A percentile compares a stretch with the other conserved stretches of the same genome.
Conservation (phyloP, 2,113 vertebrate species). For the Daboia siamensis region DNA sequence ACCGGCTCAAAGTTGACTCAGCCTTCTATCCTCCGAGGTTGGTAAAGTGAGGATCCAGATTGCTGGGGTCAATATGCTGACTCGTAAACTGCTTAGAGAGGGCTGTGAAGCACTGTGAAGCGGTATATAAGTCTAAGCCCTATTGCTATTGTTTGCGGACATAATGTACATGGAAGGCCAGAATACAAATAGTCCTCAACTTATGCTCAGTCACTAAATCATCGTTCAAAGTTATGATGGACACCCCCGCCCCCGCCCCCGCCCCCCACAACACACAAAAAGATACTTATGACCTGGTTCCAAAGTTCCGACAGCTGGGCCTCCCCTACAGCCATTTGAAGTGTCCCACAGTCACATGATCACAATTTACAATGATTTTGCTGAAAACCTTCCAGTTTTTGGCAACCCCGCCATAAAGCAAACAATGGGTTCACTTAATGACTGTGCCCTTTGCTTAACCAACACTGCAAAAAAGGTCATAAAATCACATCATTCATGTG, state of each 20-base stretch:
- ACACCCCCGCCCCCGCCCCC: too few relatives aligned
- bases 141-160: neutral
- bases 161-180: neutral
- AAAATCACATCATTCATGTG: neutral
- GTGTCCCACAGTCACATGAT: neutral
- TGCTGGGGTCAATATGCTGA: too few relatives aligned
- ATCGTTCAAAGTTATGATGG: neutral
- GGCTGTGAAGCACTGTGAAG: too few relatives aligned
- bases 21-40: too few relatives aligned
- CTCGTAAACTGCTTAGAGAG: too few relatives aligned
- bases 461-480: neutral
- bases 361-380: neutral
- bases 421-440: neutral
- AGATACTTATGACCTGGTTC: neutral
- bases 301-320: neutral
- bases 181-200: neutral
- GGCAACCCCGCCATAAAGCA: neutral
- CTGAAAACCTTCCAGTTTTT: neutral
- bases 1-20: too few relatives aligned
- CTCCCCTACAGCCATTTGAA: neutral
- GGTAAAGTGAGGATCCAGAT: too few relatives aligned
- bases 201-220: neutral
- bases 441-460: neutral
- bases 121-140: too few relatives aligned
- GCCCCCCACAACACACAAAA: too few relatives aligned